Base-by-base conservation (phyloP, 2,888 invertebrate genomes). In the Argyresthia goedartella region DNA sequence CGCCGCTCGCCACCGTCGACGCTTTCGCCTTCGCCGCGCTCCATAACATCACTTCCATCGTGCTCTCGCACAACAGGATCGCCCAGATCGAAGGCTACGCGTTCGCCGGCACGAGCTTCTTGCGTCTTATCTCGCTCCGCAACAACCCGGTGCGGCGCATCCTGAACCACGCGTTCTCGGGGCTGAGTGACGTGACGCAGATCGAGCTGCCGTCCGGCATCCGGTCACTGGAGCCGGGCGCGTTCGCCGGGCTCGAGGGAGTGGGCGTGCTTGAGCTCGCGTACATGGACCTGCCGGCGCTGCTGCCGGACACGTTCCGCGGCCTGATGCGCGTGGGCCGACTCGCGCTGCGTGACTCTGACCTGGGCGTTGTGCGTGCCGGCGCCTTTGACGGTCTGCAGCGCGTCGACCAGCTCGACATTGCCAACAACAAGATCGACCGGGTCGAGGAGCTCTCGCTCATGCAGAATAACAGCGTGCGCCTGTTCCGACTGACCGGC, bases 341-440 rank as follows among this genome's bases (percentile, higher is more conserved):
- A 1, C 84, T 95, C 8, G 91, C 93, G 47, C 89, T 95, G 54
- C 93, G 95, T 57, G 95, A 95, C 64, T 95, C 95, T 7, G 95
- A 95, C 70, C 80, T 95, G 48, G 95, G 95, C 0, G 82, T 92
- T 8, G 89, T 95, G 44, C 89, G 89, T 59, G 88, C 90, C 7
- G 91, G 93, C 49, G 94, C 94, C 0, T 95, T 95, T 68, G 91
- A 91, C 50, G 94, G 94, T 0, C 80, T 95, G 48, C 88, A 89
- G 15, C 89, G 91, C 60, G 91, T 95, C 42, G 91, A 91, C 49
- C 89, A 88, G 45, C 79, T 95, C 35, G 93, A 94, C 67, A 89
- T 95, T 59, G 82, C 94, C 42, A 95, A 95, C 70, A 95, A 95
- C 70, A 95, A 95, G 80, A 93, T 95, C 56, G 95, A 95, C 64